Base-by-base conservation (phyloP, 1,140 invertebrate genomes). In the Formica exsecta region DNA sequence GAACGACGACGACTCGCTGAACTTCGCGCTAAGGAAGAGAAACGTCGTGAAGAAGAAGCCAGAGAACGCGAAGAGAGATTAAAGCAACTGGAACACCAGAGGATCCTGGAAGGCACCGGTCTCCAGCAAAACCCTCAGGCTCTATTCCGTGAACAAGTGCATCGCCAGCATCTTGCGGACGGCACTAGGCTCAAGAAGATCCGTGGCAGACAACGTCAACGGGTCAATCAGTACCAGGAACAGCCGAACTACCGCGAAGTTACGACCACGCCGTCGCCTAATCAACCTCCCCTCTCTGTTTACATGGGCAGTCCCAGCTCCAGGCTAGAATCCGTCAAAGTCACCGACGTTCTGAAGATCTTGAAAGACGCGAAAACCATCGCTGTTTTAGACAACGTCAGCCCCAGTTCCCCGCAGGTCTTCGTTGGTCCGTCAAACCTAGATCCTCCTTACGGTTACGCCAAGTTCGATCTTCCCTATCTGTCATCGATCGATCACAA, bases 401-500 rank as follows among this genome's bases (percentile, higher is more conserved):
- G 95, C 2, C 95, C 96, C 3, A 95, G 97, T 80, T 95, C 96
- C 0, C 98, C 98, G 0, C 95, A 96, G 91, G 97, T 98, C 36
- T 98, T 98, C 89, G 97, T 98, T 0, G 98, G 98, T 0, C 98
- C 97, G 0, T 96, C 97, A 0, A 97, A 96, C 88, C 94, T 98
- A 74, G 96, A 96, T 44, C 96, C 97, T 22, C 97, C 97, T 19
- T 94, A 96, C 25, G 97, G 97, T 62, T 98, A 97, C 86, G 96
- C 96, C 0, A 98, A 98, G 94, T 98, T 98, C 90, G 97, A 98
- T 86, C 94, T 98, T 11, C 98, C 97, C 0, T 98, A 98, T 91
- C 93, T 98, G 25, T 98, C 97, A 0, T 96, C 97, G 32, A 94
- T 98, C 41, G 97, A 97, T 88, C 95, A 96, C 19, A 97, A 96